phyloP scores from a whole-genome alignment of 2,797 vertebrate species.

The Cuniculus paca region DNA sequence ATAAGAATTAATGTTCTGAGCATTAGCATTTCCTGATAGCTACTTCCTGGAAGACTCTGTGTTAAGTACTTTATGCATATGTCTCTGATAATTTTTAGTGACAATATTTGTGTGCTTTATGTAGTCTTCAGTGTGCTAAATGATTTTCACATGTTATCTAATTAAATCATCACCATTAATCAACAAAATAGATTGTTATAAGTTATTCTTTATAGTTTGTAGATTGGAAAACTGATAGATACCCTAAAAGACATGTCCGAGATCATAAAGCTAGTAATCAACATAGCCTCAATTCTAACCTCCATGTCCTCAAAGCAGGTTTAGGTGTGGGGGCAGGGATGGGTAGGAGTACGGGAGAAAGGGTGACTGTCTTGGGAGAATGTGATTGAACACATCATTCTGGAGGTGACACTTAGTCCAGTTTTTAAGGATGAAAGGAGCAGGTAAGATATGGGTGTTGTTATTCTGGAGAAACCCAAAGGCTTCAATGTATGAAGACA shows the following conservation, averaged over 20 bases:
- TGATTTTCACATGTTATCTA: background rate
- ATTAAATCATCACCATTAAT: background rate
- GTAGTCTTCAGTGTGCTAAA: background rate
- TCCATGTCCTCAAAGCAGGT: background rate
- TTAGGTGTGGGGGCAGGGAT: background rate
- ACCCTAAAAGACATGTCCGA: background rate
- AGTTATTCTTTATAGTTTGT: background rate
- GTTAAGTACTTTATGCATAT: background rate
- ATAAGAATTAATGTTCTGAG: background rate
- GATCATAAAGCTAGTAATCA: background rate
- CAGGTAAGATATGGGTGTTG: background rate
- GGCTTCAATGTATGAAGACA: background rate
- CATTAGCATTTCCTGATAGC: background rate
- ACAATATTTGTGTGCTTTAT: background rate
- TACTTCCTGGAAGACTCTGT: background rate
- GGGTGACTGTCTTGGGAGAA: background rate
- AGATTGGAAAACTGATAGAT: background rate
- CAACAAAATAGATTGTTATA: background rate
- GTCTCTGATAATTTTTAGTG: background rate
- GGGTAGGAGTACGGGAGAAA: background rate
- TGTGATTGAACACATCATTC: too few relatives aligned
- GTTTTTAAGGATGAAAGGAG: constrained; percentile 1
- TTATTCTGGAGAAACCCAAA: background rate
- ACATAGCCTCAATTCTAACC: background rate
- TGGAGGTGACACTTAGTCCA: background rate